Percentiles rank a stretch among this genome's conserved stretches.
Evolutionary conservation across 2,113 vertebrate genomes (phyloP).

Genomic region (Eleginops maclovinus): DNA sequence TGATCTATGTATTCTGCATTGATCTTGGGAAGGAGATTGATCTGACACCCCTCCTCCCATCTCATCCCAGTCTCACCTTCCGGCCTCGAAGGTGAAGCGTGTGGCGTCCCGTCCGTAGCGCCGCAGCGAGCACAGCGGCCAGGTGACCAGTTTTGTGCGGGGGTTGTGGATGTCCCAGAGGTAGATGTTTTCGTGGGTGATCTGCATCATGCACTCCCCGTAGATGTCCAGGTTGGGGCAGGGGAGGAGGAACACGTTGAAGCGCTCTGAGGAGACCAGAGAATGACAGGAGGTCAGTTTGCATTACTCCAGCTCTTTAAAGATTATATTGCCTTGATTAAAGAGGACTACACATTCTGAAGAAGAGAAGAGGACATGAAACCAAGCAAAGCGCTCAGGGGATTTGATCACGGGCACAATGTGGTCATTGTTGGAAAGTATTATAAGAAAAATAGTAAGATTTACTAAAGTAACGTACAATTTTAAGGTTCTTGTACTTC

Average conservation of each 20-base stretch:
- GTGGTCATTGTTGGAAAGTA: too few relatives aligned
- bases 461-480: too few relatives aligned
- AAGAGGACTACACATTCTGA: too few relatives aligned
- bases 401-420: too few relatives aligned
- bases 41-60: neutral
- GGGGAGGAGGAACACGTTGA: slow-evolving; percentile 94
- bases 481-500: too few relatives aligned
- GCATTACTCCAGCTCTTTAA: too few relatives aligned
- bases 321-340: too few relatives aligned
- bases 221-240: slow-evolving; percentile 96
- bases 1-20: neutral
- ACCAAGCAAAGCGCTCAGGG: too few relatives aligned
- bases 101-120: slow-evolving; percentile 94
- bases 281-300: neutral
- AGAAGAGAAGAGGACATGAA: too few relatives aligned
- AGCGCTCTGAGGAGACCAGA: slow-evolving; percentile 86
- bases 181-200: slow-evolving; percentile 98
- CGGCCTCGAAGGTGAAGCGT: slow-evolving; percentile 95
- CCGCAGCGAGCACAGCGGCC: slow-evolving; percentile 94
- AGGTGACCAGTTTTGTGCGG: slow-evolving; percentile 92
- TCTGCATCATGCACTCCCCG: slow-evolving; percentile 97
- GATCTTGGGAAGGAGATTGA: neutral
- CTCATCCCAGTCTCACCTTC: slow-evolving; percentile 83
- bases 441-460: too few relatives aligned
- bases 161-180: slow-evolving; percentile 97